Base-by-base conservation (phyloP, 1,140 invertebrate genomes). In the Aphelenchoides avenae region DNA sequence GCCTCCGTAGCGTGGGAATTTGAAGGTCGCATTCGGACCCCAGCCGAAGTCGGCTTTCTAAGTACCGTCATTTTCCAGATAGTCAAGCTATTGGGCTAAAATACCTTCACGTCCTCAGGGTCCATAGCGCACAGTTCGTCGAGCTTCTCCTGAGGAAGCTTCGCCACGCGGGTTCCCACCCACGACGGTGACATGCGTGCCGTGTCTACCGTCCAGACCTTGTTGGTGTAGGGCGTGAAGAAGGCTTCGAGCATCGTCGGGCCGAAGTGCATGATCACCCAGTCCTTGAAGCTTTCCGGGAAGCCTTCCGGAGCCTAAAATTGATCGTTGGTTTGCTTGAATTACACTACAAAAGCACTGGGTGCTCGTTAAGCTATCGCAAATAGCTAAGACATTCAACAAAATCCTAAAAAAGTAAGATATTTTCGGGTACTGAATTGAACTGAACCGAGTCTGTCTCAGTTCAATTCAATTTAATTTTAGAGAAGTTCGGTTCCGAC, bases 11-110 rank as follows among this genome's bases (percentile, higher is more conserved):
- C 68, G 77, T 11, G 74, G 74, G 57, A 77, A 76, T 26, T 54
- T 56, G 52, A 76, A 76, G 39, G 55, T 57, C 4, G 64, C 61
- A 46, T 76, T 76, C 30, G 74, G 74, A 24, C 73, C 74, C 74
- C 74, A 76, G 33, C 76, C 73, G 43, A 77, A 75, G 49, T 77
- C 73, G 31, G 73, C 75, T 20, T 68, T 71, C 57, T 74, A 51
- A 5, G 29, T 53, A 37, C 52, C 27, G 42, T 42, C 55, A 5
- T n/a, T n/a, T n/a, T n/a, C n/a, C n/a, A n/a, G n/a, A n/a, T n/a
- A n/a, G n/a, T n/a, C n/a, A n/a, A n/a, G n/a, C n/a, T n/a, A n/a
- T n/a, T n/a, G n/a, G n/a, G n/a, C n/a, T n/a, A n/a, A n/a, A n/a
- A n/a, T n/a, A 59, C 9, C 18, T 52, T 52, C 37, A 70, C 66